These are phyloP conservation scores for Macrophya alboannulata DNA, from an alignment of 2,888 invertebrate species.

Conservation along the genomic window DNA sequence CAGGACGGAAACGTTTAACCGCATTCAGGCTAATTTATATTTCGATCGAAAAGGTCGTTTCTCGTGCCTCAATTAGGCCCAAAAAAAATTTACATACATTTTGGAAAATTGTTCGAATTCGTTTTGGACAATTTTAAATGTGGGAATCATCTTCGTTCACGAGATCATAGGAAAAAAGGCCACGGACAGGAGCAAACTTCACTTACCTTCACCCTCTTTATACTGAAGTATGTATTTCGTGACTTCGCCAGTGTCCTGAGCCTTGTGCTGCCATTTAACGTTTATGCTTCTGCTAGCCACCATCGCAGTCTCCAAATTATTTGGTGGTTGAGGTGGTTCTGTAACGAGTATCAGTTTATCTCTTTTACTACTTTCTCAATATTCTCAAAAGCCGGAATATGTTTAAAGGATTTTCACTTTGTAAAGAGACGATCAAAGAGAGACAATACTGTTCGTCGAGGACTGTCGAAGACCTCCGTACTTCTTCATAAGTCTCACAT, in stretches of 20 bases:
- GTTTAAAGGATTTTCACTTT: neutral
- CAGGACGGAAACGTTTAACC: neutral
- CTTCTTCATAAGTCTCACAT: neutral
- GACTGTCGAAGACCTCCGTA: neutral
- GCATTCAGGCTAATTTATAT: neutral
- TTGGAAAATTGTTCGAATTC: neutral
- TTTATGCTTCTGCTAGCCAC: constrained; percentile 88
- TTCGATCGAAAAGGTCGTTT: neutral
- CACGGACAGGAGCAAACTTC: neutral
- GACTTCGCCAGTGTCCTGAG: constrained; percentile 87
- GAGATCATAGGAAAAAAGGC: neutral
- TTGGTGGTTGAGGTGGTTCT: constrained; percentile 89
- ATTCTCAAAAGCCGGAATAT: neutral
- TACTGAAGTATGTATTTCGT: constrained; percentile 87
- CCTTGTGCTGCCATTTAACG: constrained; percentile 89
- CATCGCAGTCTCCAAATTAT: constrained; percentile 86
- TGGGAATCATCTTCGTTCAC: neutral
- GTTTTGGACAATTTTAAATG: neutral
- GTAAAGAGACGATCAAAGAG: neutral
- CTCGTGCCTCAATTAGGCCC: neutral
- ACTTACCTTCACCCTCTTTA: constrained; percentile 84
- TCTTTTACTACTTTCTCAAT: neutral
- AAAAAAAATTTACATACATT: neutral
- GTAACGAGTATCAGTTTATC: constrained; percentile 61
- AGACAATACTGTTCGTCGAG: neutral